A percentile compares a stretch with the other conserved stretches of the same genome.
These are phyloP conservation scores for Phoebastria nigripes DNA, from an alignment of 2,797 vertebrate genomes.

Conservation along the genomic window DNA sequence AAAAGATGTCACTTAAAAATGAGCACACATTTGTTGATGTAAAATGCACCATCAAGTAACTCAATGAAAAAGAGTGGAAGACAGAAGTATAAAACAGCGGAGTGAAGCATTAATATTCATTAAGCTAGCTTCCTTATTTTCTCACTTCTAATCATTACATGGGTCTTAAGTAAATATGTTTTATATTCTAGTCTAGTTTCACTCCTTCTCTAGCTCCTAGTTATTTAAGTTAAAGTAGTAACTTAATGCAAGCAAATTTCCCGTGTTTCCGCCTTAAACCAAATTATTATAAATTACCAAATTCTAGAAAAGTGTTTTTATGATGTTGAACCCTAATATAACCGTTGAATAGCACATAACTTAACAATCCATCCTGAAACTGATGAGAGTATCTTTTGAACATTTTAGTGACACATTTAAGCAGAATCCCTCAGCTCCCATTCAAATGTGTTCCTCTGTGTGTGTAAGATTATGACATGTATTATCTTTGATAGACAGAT, in stretches of 20 bases:
- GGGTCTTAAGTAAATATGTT: slow-evolving; percentile 4
- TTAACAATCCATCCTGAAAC: slow-evolving; percentile 3
- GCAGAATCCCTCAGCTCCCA: slow-evolving; percentile 2
- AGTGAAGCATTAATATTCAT: slow-evolving; percentile 5
- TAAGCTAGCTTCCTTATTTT: background rate
- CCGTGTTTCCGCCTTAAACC: slow-evolving; percentile 7
- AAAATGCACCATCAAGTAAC: background rate
- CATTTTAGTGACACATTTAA: slow-evolving; percentile 35
- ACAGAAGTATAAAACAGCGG: background rate
- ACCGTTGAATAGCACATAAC: background rate
- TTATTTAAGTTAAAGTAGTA: slow-evolving; percentile 40
- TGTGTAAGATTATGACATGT: background rate
- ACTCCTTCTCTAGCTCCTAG: background rate
- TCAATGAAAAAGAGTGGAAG: background rate
- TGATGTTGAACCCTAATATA: background rate
- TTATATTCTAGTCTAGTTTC: slow-evolving; percentile 22
- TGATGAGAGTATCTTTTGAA: background rate
- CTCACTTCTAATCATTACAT: slow-evolving; percentile 21
- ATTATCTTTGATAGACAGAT: slow-evolving; percentile 8
- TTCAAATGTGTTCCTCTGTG: slow-evolving; percentile 33
- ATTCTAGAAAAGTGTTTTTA: slow-evolving; percentile 2
- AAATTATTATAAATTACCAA: slow-evolving; percentile 33
- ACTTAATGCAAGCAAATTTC: slow-evolving; percentile 31
- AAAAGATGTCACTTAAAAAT: background rate
- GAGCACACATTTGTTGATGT: background rate